Base-by-base conservation (phyloP, 2,888 invertebrate genomes). In the Parochlus steinenii region DNA sequence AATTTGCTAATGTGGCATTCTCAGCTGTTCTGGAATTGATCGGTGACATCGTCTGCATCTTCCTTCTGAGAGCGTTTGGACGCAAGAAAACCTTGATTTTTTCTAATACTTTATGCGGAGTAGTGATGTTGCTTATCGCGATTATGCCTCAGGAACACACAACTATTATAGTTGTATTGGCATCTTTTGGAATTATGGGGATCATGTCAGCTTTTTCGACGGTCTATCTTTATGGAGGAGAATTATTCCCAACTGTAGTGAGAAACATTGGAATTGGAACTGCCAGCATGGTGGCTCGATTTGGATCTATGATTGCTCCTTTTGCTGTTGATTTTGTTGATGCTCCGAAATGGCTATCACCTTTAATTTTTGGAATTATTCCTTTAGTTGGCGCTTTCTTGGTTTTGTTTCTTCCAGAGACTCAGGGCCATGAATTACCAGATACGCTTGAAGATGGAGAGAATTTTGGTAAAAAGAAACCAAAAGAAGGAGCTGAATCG, bases 241-340 rank as follows among this genome's bases (percentile, higher is more conserved):
- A 90, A 57, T 54, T 87, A 10, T 89, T 86, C 53, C 90, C 90
- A 0, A 90, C 90, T 0, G 78, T 86, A 3, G 75, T 87, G 0
- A 67, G 90, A 19, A 89, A 87, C 49, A 74, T 80, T 25, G 89
- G 85, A 1, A 74, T 90, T 37, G 90, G 90, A 1, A 63, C 80
- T 3, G 75, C 83, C 17, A 89, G 87, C 1, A 81, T 85, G 62
- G 71, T 77, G 40, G 87, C 87, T 0, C 68, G 89, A 47, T 59
- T 87, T 39, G 90, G 90, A 6, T 85, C 86, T 0, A 82, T 89
- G 66, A 46, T 75, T 4, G 83, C 89, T 1, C 87, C 89, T 0
- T 81, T 81, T 47, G 76, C 79, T 2, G n/a, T n/a, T n/a, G 70
- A 73, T 6, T 51, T 79, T 42, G 58, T 61, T 10, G 47, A 54